Conservation (phyloP, 2,113 vertebrate genomes). For the Labeo catla region DNA sequence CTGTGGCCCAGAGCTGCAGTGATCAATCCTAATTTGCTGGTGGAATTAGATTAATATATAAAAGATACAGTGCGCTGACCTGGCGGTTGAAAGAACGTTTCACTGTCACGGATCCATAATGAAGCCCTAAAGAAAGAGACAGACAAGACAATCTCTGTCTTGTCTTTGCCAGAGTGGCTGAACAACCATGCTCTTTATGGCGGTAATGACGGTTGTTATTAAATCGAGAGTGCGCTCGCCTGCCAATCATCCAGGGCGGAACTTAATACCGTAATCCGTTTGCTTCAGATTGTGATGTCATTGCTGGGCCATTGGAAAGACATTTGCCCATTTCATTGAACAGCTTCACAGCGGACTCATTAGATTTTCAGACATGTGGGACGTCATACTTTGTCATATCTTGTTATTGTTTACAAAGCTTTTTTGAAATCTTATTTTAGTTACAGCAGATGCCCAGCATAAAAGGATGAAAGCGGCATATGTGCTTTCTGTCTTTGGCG, state of each 20-base stretch:
- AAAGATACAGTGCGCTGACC: constrained; percentile 70
- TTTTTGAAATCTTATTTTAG: not conserved
- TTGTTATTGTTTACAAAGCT: constrained; percentile 20
- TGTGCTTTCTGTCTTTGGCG: constrained; percentile 21
- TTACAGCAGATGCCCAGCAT: constrained; percentile 18
- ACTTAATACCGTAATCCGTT: constrained; percentile 29
- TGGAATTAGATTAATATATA: constrained; percentile 77
- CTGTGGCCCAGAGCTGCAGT: constrained; percentile 72
- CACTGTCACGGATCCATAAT: constrained; percentile 52
- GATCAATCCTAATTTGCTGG: constrained; percentile 80
- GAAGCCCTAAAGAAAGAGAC: constrained; percentile 24
- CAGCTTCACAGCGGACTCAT: not conserved
- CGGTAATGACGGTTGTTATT: constrained; percentile 36
- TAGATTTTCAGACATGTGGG: constrained; percentile 35
- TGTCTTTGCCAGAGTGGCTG: constrained; percentile 15
- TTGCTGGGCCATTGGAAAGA: not conserved
- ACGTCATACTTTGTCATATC: not conserved
- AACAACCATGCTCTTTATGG: not conserved
- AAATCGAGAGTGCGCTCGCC: constrained; percentile 27
- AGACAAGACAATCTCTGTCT: constrained; percentile 28
- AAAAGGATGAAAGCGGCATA: constrained; percentile 32
- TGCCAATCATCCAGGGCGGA: constrained; percentile 28
- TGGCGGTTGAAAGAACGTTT: constrained; percentile 70
- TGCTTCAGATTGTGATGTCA: constrained; percentile 41
- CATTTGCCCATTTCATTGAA: not conserved